Conservation (phyloP, 2,888 invertebrate species). For the Xylota sylvarum region DNA sequence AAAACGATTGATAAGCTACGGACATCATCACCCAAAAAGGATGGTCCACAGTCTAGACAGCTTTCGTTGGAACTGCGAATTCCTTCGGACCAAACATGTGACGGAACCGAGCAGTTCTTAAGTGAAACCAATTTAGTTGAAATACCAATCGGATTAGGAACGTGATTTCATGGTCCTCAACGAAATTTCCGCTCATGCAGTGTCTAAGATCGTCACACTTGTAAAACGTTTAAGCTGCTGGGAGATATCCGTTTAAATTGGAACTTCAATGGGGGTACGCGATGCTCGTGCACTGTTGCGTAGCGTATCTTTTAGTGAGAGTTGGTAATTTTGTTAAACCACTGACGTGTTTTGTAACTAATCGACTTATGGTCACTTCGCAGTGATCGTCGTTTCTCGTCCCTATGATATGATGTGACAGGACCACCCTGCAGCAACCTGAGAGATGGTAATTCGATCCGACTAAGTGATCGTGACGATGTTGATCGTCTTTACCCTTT, state of each 20-base stretch:
- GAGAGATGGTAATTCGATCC: constrained; percentile 72
- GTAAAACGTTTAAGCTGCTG: constrained; percentile 73
- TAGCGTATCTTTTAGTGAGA: constrained; percentile 35
- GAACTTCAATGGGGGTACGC: constrained; percentile 51
- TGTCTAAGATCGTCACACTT: constrained; percentile 62
- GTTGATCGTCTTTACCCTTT: constrained; percentile 53
- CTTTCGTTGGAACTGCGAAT: constrained; percentile 44
- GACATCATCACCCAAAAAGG: constrained; percentile 6
- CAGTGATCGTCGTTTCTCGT: constrained; percentile 60
- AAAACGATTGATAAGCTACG: constrained; percentile 29
- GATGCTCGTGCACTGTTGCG: background rate
- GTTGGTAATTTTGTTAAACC: constrained; percentile 64
- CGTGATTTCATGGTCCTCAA: constrained; percentile 68
- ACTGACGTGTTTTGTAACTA: constrained; percentile 77
- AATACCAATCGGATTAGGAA: constrained; percentile 72
- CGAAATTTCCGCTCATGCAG: constrained; percentile 52
- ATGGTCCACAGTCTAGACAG: constrained; percentile 46
- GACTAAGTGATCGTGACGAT: constrained; percentile 76
- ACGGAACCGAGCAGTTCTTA: constrained; percentile 61
- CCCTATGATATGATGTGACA: constrained; percentile 71
- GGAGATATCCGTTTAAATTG: constrained; percentile 72
- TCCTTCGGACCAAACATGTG: constrained; percentile 34
- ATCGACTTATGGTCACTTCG: constrained; percentile 73
- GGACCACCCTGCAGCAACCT: constrained; percentile 73
- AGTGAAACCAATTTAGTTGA: constrained; percentile 72